phyloP scores from a whole-genome alignment of 2,888 invertebrate genomes.

The Plusia festucae region DNA sequence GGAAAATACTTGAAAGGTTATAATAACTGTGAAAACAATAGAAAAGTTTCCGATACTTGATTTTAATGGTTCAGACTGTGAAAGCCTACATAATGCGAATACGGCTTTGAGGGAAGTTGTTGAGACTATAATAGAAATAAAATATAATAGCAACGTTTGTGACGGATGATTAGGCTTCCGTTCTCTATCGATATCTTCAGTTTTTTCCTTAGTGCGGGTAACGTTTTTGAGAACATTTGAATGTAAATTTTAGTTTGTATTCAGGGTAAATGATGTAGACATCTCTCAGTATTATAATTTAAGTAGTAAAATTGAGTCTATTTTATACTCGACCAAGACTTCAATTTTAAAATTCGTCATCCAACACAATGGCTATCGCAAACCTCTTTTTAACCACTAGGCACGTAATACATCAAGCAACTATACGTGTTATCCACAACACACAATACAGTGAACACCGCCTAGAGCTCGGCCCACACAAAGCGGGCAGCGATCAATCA shows the following conservation, averaged over 20 bases:
- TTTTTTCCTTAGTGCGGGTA: too few species aligned
- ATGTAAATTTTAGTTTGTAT: too few species aligned
- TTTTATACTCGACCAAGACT: too few species aligned
- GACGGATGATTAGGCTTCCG: constrained; percentile 12
- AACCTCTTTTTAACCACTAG: not conserved
- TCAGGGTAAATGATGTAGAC: too few species aligned
- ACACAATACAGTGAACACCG: not conserved
- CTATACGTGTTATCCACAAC: not conserved
- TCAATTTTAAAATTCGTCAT: not conserved
- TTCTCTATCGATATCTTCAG: too few species aligned
- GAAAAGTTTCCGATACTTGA: constrained; percentile 13
- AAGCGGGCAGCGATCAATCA: constrained; percentile 32
- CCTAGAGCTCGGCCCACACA: constrained; percentile 16
- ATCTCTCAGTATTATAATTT: too few species aligned
- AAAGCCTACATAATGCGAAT: constrained; percentile 13
- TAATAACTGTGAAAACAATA: constrained; percentile 16
- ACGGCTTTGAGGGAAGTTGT: constrained; percentile 16
- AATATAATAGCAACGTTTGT: not conserved
- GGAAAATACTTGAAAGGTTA: not conserved
- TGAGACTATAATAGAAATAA: constrained; percentile 14
- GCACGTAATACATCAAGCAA: constrained; percentile 28
- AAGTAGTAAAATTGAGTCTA: too few species aligned
- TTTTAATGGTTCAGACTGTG: constrained; percentile 9
- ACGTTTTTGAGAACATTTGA: too few species aligned
- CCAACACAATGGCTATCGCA: not conserved